Base-by-base conservation (phyloP, 2,888 invertebrate species). In the Xanthorhoe spadicearia region DNA sequence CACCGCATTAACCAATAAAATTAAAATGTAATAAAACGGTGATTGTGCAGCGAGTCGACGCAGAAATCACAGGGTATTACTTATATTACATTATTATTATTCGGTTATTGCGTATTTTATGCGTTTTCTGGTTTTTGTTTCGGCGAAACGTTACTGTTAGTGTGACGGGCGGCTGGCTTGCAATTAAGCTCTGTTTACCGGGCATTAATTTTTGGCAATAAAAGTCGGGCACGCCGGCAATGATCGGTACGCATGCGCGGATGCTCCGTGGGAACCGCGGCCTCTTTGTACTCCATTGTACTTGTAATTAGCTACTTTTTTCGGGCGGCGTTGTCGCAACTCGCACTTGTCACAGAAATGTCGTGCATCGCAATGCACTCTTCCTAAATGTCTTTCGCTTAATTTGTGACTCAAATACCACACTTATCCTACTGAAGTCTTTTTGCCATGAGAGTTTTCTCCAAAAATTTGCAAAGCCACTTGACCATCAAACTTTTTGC, bases 201-300 rank as follows among this genome's bases (percentile, higher is more conserved):
- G 87, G 85, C 92, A 92, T 92, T 93, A 92, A 93, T 93, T 93
- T 93, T 93, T 92, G 93, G 92, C 92, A 93, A 93, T 93, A 93
- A 93, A 92, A 91, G 90, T 88, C 82, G 88, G 86, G 92, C 90
- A 84, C 82, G 88, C 87, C 76, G 74, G 87, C 85, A 89, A 92
- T 92, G 91, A 86, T 85, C 86, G 89, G 89, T 88, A 85, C 90
- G 90, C 87, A 84, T 81, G 81, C 84, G 84, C 83, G 78, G 89
- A 86, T 84, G 89, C 83, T 83, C 84, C 92, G 92, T 93, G 93
- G 91, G 93, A 93, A 92, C 80, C 81, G 92, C 92, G 92, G 92
- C 71, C 74, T 85, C 90, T 92, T 92, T 92, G 91, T 89, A 77
- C 81, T 76, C 85, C 90, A 90, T 91, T 91, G 92, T 90, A 89